Base-by-base conservation (phyloP, 2,113 vertebrate genomes). In the Boleophthalmus pectinirostris region DNA sequence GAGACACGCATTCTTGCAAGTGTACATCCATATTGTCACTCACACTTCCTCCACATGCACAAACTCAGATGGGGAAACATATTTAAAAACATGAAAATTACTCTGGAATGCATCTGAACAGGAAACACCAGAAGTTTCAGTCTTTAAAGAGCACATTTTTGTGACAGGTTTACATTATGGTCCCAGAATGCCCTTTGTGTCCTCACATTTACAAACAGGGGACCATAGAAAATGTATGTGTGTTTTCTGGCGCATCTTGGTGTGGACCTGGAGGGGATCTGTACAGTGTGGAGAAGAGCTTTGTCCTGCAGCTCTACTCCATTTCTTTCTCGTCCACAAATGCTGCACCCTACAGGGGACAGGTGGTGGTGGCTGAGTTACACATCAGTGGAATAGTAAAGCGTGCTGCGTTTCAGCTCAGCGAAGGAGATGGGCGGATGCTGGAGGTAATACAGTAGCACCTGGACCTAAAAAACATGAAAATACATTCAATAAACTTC, bases 361-460 rank as follows among this genome's bases (percentile, higher is more conserved):
- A n/a, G 61, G 61, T 21, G 61, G 0, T 5, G 70, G 82, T 67
- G 57, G 68, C 92, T 96, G 98, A 53, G 68, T 92, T 96, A 99
- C 89, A 98, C 97, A 14, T 99, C 98, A n/a, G 97, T 98, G 90
- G 98, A 99, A 90, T 96, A 97, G 92, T 96, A 98, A 85, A 97
- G 95, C 67, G 96, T 96, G 92, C 97, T 98, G 82, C 96, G 95
- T 91, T 98, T 99, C 72, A 99, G 94, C 89, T 99, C 98, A 0
- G 94, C 93, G 67, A 96, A 96, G 92, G 95, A 95, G 73, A 99
- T 96, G 74, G 97, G 97, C 68, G 95, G 92, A 78, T 99, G 98
- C 93, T 99, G 98, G 93, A 99, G 89, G 93, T 99, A 99, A 88
- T 99, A 99, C 61, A 99, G 96, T 74, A 99, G 94, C 81, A 99